A percentile compares a stretch with the other conserved stretches of the same genome.
phyloP scores from a whole-genome alignment of 2,113 vertebrate genomes.

The Siniperca chuatsi region DNA sequence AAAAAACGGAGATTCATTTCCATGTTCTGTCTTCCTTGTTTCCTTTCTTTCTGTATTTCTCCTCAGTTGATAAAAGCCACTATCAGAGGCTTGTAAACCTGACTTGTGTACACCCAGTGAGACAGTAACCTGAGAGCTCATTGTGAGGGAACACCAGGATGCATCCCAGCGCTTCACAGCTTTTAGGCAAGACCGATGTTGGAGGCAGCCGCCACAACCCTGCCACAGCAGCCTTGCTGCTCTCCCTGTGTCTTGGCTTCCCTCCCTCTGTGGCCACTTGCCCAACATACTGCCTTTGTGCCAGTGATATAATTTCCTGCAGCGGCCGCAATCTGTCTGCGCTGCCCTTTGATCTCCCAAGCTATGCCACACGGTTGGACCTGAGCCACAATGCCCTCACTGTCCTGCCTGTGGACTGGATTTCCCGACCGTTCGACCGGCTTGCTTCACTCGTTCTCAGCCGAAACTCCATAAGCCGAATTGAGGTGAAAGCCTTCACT shows the following conservation, averaged over 20 bases:
- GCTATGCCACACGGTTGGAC: constrained; percentile 86
- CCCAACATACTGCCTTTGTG: constrained; percentile 87
- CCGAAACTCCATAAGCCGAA: constrained; percentile 84
- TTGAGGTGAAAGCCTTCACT: constrained; percentile 83
- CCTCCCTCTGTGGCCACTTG: constrained; percentile 80
- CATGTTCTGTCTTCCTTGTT: constrained; percentile 12
- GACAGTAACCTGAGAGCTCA: constrained; percentile 66
- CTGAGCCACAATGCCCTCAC: constrained; percentile 88
- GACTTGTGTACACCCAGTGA: constrained; percentile 60
- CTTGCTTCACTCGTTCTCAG: constrained; percentile 85
- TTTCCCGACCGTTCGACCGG: constrained; percentile 77
- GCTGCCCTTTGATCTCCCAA: constrained; percentile 83
- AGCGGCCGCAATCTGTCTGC: constrained; percentile 85
- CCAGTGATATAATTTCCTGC: constrained; percentile 90
- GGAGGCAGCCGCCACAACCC: constrained; percentile 25
- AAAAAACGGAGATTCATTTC: constrained; percentile 17
- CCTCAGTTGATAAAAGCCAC: constrained; percentile 13
- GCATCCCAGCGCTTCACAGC: constrained; percentile 38
- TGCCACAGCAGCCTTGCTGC: constrained; percentile 62
- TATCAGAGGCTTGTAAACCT: constrained; percentile 24
- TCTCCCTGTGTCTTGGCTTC: constrained; percentile 64
- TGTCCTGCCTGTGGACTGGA: constrained; percentile 83
- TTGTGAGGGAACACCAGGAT: constrained; percentile 68
- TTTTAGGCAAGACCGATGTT: constrained; percentile 15
- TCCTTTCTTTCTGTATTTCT: constrained; percentile 17